phyloP scores from a whole-genome alignment of 2,113 vertebrate genomes.

The Pelecanoides urinatrix region DNA sequence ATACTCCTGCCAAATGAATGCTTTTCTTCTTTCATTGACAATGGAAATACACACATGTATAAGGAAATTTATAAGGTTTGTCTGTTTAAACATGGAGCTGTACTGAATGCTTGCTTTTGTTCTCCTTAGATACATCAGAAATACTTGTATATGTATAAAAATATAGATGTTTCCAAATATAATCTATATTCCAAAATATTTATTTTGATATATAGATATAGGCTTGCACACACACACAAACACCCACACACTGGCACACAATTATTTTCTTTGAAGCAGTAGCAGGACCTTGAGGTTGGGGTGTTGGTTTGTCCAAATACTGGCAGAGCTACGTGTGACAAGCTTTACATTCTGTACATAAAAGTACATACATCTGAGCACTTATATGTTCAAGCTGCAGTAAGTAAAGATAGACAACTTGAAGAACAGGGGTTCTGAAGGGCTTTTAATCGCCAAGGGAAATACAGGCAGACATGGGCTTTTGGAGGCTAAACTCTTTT shows the following conservation, averaged over 20 bases:
- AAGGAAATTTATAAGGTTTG: neutral
- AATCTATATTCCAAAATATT: neutral
- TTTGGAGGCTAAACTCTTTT: neutral
- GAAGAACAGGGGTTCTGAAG: neutral
- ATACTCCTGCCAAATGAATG: neutral
- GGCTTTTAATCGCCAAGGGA: neutral
- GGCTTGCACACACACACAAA: neutral
- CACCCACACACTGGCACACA: fast-evolving
- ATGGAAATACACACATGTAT: neutral
- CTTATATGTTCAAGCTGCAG: neutral
- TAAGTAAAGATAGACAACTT: neutral
- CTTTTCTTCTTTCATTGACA: neutral
- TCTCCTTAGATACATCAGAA: neutral
- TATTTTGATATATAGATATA: neutral
- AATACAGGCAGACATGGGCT: neutral
- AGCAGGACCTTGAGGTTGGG: neutral
- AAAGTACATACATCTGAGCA: neutral
- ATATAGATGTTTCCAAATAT: neutral
- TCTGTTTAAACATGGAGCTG: neutral
- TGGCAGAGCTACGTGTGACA: neutral
- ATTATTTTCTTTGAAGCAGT: neutral
- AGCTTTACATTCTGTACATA: neutral
- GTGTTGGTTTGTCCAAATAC: neutral
- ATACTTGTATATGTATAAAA: neutral
- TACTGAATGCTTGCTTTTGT: neutral